Evolutionary conservation across 2,888 invertebrate species (phyloP).

Genomic region (Cataglyphis livida): DNA sequence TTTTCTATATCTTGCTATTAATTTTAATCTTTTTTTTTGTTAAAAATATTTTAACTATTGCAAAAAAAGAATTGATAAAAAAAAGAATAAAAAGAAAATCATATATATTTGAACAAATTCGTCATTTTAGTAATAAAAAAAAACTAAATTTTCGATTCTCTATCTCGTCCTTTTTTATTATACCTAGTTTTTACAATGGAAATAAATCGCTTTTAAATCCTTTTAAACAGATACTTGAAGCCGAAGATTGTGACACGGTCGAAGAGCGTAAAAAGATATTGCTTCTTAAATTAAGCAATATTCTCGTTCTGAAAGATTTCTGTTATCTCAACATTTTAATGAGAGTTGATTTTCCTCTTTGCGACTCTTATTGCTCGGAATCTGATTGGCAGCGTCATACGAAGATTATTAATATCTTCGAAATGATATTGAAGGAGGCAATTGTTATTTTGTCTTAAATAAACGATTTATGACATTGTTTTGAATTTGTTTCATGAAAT

Average conservation of each 20-base stretch:
- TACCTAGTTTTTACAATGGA: background rate
- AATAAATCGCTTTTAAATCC: background rate
- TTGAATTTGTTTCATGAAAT: background rate
- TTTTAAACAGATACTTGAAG: slow-evolving; percentile 57
- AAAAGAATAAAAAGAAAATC: background rate
- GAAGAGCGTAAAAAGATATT: slow-evolving; percentile 84
- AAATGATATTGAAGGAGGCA: slow-evolving; percentile 84
- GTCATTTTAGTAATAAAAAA: background rate
- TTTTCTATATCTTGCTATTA: background rate
- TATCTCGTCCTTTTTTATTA: background rate
- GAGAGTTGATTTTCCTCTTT: slow-evolving; percentile 87
- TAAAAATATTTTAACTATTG: background rate
- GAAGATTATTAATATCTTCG: slow-evolving; percentile 85
- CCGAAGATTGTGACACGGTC: slow-evolving; percentile 69
- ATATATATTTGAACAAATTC: background rate
- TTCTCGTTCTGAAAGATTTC: slow-evolving; percentile 84
- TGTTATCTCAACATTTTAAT: slow-evolving; percentile 87
- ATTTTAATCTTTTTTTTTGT: background rate
- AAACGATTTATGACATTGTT: background rate
- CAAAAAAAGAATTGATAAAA: background rate
- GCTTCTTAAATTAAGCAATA: slow-evolving; percentile 82
- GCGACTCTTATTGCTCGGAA: slow-evolving; percentile 84
- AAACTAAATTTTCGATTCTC: background rate
- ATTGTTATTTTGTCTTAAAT: slow-evolving; percentile 25
- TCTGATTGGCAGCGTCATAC: slow-evolving; percentile 84